These are phyloP conservation scores for Melanitta fusca DNA, from an alignment of 2,797 vertebrate genomes.

Conservation along the genomic window DNA sequence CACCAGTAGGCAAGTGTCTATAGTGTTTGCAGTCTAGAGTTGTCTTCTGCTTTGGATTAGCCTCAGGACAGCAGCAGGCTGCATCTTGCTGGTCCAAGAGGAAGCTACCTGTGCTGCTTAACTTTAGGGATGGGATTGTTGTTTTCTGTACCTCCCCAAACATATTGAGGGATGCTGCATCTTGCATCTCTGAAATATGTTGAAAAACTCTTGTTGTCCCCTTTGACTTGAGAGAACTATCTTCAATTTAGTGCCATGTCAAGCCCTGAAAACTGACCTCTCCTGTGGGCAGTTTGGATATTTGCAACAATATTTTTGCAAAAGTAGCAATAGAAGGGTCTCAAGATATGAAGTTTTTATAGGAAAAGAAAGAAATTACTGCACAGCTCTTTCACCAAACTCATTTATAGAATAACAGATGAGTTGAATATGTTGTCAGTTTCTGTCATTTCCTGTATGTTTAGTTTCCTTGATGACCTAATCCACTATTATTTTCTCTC, in stretches of 20 bases:
- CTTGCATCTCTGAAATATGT: background rate
- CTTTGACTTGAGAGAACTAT: background rate
- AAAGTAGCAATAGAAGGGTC: background rate
- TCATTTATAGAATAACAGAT: background rate
- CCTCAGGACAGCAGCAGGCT: background rate
- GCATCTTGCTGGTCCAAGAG: background rate
- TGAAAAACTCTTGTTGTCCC: background rate
- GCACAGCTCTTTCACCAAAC: background rate
- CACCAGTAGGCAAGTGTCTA: background rate
- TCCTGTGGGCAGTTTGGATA: background rate
- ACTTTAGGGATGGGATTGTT: background rate
- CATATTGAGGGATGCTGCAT: background rate
- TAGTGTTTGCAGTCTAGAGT: background rate
- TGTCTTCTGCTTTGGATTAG: background rate
- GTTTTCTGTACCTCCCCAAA: background rate
- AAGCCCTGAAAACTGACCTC: background rate
- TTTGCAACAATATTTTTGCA: background rate
- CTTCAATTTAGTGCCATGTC: background rate
- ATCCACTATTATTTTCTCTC: conserved; percentile 6
- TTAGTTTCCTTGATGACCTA: background rate
- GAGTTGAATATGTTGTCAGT: background rate
- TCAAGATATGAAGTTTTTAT: background rate
- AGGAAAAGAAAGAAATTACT: background rate
- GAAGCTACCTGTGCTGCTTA: background rate
- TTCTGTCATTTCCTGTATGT: background rate